A percentile compares a stretch with the other conserved stretches of the same genome.
These are phyloP conservation scores for Ibidorhyncha struthersii DNA, from an alignment of 2,113 vertebrate genomes.

Conservation along the genomic window DNA sequence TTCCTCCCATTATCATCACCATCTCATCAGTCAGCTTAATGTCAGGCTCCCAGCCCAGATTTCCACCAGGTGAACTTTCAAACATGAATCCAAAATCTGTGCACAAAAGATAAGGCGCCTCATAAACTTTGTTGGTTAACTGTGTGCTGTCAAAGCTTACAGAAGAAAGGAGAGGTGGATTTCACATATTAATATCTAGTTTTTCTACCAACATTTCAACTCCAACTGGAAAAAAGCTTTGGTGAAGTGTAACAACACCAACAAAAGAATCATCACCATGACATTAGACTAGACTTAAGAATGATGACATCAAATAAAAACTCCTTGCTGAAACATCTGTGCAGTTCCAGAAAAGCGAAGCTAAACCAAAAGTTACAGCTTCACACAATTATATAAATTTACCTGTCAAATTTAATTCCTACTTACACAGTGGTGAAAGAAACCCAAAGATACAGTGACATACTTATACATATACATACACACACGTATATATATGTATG, in stretches of 20 bases:
- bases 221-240: neutral
- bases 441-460: neutral
- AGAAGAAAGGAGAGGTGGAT: neutral
- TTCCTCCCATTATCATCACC: conserved; percentile 99
- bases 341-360: neutral
- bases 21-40: conserved; percentile 98
- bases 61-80: conserved; percentile 95
- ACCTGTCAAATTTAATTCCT: neutral
- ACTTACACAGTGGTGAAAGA: neutral
- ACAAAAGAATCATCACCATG: neutral
- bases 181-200: neutral
- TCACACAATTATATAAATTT: neutral
- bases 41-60: conserved; percentile 97
- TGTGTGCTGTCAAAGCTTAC: neutral
- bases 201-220: neutral
- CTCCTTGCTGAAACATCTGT: neutral
- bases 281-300: neutral
- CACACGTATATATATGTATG: neutral
- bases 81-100: conserved; percentile 99
- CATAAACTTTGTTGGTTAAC: neutral
- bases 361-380: neutral
- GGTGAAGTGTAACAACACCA: neutral
- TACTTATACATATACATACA: neutral
- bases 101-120: conserved; percentile 27
- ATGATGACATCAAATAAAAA: neutral